These are phyloP conservation scores for Drosophila pandora DNA, from an alignment of 1,140 invertebrate species.

Conservation along the genomic window DNA sequence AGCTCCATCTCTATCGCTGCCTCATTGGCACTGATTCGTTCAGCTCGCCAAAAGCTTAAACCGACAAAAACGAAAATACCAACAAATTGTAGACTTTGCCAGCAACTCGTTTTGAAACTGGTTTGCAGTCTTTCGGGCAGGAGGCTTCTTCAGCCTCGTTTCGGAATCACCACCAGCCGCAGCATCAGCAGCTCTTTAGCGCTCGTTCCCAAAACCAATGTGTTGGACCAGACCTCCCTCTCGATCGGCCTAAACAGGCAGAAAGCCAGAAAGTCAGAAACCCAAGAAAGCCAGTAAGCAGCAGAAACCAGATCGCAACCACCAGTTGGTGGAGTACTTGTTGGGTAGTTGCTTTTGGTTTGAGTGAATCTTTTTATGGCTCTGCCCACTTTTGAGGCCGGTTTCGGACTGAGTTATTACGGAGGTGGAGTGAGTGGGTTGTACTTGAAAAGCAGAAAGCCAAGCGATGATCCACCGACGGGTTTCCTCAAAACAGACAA, in stretches of 20 bases:
- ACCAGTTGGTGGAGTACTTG: slow-evolving; percentile 27
- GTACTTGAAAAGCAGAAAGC: not conserved
- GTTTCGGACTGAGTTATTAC: slow-evolving; percentile 28
- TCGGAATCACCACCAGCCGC: slow-evolving; percentile 17
- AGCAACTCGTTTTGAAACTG: slow-evolving; percentile 78
- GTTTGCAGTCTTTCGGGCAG: slow-evolving; percentile 56
- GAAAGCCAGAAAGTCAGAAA: slow-evolving; percentile 5
- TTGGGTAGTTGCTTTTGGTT: slow-evolving; percentile 42
- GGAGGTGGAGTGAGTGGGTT: slow-evolving; percentile 24
- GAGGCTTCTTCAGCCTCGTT: slow-evolving; percentile 38
- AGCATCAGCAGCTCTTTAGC: slow-evolving; percentile 80
- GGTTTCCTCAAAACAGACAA: slow-evolving; percentile 5
- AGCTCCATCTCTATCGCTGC: slow-evolving; percentile 42
- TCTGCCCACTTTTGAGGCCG: slow-evolving; percentile 68
- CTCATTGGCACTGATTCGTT: slow-evolving; percentile 81
- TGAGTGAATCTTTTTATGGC: slow-evolving; percentile 70
- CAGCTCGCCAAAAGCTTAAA: slow-evolving; percentile 62
- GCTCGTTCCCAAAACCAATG: slow-evolving; percentile 74
- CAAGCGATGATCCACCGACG: slow-evolving; percentile 38
- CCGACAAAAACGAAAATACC: slow-evolving; percentile 19
- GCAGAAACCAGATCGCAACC: slow-evolving; percentile 25
- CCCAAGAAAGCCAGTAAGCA: slow-evolving; percentile 1
- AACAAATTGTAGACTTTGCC: slow-evolving; percentile 49
- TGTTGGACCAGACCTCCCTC: slow-evolving; percentile 68
- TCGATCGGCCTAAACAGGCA: not conserved